Conservation (phyloP, 2,797 vertebrate species). For the Anguilla obscura region DNA sequence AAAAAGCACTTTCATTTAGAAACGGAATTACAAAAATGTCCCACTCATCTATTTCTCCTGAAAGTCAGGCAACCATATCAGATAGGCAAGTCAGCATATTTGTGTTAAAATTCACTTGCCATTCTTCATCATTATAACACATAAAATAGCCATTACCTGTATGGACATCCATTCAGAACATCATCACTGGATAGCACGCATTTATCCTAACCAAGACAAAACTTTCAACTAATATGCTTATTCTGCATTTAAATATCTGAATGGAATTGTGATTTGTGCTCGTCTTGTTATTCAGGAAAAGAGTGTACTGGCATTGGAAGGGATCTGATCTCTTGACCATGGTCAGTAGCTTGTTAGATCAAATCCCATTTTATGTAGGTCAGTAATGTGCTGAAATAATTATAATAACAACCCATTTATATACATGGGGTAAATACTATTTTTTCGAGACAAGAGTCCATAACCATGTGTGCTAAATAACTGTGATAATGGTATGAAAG, state of each 20-base stretch:
- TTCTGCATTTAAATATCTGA: neutral
- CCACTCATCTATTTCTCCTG: neutral
- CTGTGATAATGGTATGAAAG: neutral
- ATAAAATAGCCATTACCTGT: neutral
- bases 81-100: conserved; percentile 4
- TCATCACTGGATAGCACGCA: neutral
- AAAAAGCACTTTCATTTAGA: conserved; percentile 9
- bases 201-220: neutral
- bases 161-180: neutral
- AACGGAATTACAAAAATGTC: neutral
- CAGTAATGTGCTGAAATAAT: neutral
- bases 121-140: neutral
- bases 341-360: neutral
- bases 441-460: neutral
- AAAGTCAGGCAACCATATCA: conserved; percentile 13
- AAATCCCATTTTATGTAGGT: neutral
- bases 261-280: neutral
- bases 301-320: neutral
- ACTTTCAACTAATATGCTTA: neutral
- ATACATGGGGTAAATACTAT: neutral
- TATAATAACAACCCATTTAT: neutral
- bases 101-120: neutral
- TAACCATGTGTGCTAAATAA: neutral
- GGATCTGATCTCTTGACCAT: neutral
- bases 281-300: neutral